Conservation (phyloP, 2,888 invertebrate species). For the Aromia moschata region DNA sequence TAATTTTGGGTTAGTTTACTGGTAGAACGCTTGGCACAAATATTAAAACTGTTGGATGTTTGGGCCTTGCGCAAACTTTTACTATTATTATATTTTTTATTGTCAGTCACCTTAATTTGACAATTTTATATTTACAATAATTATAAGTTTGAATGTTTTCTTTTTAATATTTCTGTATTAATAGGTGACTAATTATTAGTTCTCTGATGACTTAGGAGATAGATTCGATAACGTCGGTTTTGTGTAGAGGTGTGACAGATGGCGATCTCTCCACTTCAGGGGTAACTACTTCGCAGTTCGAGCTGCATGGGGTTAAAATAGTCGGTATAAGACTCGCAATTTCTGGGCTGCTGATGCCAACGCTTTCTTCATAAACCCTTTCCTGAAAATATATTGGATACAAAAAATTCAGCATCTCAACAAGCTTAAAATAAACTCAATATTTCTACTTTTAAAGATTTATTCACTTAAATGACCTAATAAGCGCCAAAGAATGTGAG, state of each 20-base stretch:
- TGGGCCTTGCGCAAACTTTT: conserved; percentile 30
- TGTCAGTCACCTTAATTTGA: conserved; percentile 62
- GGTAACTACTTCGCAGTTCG: conserved; percentile 64
- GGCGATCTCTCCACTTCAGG: conserved; percentile 66
- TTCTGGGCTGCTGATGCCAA: conserved; percentile 70
- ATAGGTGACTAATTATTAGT: conserved; percentile 41
- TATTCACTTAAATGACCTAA: too few relatives aligned
- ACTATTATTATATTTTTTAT: conserved; percentile 53
- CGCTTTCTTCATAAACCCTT: conserved; percentile 67
- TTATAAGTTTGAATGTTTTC: conserved; percentile 24
- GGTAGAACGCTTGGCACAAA: conserved; percentile 20
- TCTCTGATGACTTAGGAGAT: conserved; percentile 41
- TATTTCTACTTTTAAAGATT: too few relatives aligned
- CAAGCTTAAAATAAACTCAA: too few relatives aligned
- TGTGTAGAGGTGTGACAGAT: conserved; percentile 67
- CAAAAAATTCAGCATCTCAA: too few relatives aligned
- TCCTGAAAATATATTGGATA: conserved; percentile 64
- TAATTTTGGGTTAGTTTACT: background rate
- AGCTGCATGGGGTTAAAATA: conserved; percentile 67
- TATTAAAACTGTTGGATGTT: conserved; percentile 16
- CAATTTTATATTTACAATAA: conserved; percentile 45
- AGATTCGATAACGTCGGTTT: conserved; percentile 61
- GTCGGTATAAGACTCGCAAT: conserved; percentile 75
- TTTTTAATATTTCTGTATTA: conserved; percentile 22
- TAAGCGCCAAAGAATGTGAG: too few relatives aligned